phyloP scores from a whole-genome alignment of 2,797 vertebrate species.

The Staurois parvus region DNA sequence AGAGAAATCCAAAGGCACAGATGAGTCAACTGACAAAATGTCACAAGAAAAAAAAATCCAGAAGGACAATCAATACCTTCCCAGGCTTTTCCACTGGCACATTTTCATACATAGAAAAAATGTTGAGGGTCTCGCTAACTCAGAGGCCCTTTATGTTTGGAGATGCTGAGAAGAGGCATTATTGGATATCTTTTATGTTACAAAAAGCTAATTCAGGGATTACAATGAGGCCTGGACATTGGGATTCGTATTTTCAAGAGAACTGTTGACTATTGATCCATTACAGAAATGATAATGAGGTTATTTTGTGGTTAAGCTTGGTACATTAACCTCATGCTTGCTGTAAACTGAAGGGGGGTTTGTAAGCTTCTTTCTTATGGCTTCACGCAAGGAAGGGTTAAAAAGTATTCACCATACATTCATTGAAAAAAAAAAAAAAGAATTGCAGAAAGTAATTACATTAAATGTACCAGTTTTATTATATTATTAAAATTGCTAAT shows the following conservation, averaged over 20 bases:
- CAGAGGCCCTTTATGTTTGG: slow-evolving; percentile 14
- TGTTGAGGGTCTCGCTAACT: slow-evolving; percentile 47
- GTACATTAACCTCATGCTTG: slow-evolving; percentile 68
- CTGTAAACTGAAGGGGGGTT: neutral
- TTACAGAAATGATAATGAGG: slow-evolving; percentile 81
- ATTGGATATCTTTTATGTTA: slow-evolving; percentile 68
- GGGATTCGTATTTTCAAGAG: slow-evolving; percentile 68
- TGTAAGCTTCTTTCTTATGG: neutral
- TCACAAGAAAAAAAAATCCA: slow-evolving; percentile 57
- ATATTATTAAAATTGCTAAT: no score
- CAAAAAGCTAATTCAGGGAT: slow-evolving; percentile 55
- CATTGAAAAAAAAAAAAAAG: no score
- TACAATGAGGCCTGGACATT: slow-evolving; percentile 64
- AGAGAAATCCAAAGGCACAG: slow-evolving; percentile 68
- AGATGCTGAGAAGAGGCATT: slow-evolving; percentile 41
- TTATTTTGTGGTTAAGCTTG: slow-evolving; percentile 68
- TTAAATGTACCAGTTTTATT: no score
- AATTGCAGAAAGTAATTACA: no score
- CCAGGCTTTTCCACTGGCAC: slow-evolving; percentile 44
- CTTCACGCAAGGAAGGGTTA: neutral
- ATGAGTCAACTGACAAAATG: slow-evolving; percentile 70
- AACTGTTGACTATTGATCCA: slow-evolving; percentile 72
- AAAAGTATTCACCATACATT: no score
- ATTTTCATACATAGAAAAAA: slow-evolving; percentile 56
- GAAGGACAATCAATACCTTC: slow-evolving; percentile 66